Evolutionary conservation across 2,113 vertebrate genomes (phyloP).

Genomic region (Eubucco bourcierii): DNA sequence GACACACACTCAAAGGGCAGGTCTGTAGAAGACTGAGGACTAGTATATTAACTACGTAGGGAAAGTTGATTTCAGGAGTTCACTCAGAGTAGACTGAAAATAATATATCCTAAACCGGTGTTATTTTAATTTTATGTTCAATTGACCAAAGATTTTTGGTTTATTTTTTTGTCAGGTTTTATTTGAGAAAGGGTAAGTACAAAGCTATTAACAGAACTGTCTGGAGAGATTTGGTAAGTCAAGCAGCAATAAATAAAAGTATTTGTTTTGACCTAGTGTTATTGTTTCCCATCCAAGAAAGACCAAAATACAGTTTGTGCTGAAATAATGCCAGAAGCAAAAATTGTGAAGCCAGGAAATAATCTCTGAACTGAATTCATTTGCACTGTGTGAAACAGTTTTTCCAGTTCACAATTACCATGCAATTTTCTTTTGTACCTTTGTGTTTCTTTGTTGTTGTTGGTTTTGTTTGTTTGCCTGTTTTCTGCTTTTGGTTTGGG

Average conservation of each 20-base stretch:
- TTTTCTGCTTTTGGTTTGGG: not conserved
- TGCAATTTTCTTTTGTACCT: not conserved
- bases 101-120: not conserved
- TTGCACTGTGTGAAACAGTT: not conserved
- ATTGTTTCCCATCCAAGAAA: not conserved
- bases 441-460: not conserved
- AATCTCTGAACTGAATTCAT: not conserved
- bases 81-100: not conserved
- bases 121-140: slow-evolving; percentile 21
- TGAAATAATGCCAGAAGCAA: not conserved
- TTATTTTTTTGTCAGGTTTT: slow-evolving; percentile 3
- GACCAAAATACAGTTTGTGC: not conserved
- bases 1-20: not conserved
- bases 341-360: not conserved
- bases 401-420: not conserved
- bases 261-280: not conserved
- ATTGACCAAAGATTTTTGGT: not conserved
- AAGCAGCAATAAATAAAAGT: not conserved
- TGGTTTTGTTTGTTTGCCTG: not conserved
- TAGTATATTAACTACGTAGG: not conserved
- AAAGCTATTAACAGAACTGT: not conserved
- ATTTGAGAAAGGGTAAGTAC: slow-evolving; percentile 1
- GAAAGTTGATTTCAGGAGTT: not conserved
- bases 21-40: not conserved
- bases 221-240: not conserved